Conservation (phyloP, 2,113 vertebrate genomes). For the Phyllopteryx taeniolatus region DNA sequence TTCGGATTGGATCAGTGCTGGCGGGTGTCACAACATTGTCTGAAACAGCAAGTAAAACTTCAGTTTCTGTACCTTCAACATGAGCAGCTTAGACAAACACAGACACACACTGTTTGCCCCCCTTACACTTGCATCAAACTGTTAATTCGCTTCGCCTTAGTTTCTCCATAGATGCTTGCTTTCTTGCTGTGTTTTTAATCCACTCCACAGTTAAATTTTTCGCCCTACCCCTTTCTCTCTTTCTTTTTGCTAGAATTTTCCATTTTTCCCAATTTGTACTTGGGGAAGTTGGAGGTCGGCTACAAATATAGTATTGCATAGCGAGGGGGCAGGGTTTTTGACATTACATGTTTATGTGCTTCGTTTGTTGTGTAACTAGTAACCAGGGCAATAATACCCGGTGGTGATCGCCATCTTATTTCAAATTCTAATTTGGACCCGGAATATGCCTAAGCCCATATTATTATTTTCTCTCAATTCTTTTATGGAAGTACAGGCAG, state of each 20-base stretch:
- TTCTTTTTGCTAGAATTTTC: conserved; percentile 10
- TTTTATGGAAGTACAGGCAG: conserved; percentile 46
- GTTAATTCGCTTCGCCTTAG: conserved; percentile 25
- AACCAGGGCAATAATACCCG: conserved; percentile 74
- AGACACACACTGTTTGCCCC: conserved; percentile 30
- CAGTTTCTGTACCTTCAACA: conserved; percentile 15
- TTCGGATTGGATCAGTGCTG: conserved; percentile 34
- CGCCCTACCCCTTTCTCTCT: conserved; percentile 3
- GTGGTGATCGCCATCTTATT: conserved; percentile 78
- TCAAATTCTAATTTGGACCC: conserved; percentile 73
- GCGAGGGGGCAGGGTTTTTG: conserved; percentile 52
- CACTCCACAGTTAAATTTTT: conserved; percentile 10
- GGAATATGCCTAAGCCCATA: conserved; percentile 61
- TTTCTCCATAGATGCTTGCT: conserved; percentile 17
- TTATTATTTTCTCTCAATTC: conserved; percentile 43
- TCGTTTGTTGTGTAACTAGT: conserved; percentile 78
- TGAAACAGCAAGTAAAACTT: conserved; percentile 36
- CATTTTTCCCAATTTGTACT: conserved; percentile 21
- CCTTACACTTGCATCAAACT: conserved; percentile 31
- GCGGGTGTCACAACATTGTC: conserved; percentile 36
- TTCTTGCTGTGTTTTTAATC: conserved; percentile 14
- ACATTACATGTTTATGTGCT: conserved; percentile 76
- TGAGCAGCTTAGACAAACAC: conserved; percentile 40
- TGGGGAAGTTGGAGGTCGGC: conserved; percentile 7
- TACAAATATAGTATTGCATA: conserved; percentile 23